Evolutionary conservation across 92 coral and sea anemone species (phyloP).

Genomic region (Bergia puertoricense): DNA sequence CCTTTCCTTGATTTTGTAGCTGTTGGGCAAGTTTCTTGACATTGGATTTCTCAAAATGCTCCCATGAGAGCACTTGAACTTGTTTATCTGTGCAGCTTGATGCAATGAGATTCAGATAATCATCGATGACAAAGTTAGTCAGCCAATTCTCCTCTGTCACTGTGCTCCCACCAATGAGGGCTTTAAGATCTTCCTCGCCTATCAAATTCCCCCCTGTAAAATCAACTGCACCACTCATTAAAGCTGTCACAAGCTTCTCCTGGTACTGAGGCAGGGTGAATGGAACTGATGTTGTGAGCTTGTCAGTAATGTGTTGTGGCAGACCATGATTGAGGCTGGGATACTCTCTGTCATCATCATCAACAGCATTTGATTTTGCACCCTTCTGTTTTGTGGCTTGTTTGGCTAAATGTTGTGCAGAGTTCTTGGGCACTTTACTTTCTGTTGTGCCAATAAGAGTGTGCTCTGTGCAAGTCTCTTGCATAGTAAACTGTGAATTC

Average conservation of each 20-base stretch:
- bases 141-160: conserved; percentile 27
- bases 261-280: conserved; percentile 28
- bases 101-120: conserved; percentile 2
- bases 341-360: conserved; percentile 32
- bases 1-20: conserved; percentile 12
- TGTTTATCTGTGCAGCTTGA: conserved; percentile 25
- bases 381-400: conserved; percentile 31
- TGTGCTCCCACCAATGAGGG: conserved; percentile 9
- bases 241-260: conserved; percentile 32
- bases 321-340: conserved; percentile 25
- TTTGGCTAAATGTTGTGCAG: conserved; percentile 30
- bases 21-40: conserved; percentile 21
- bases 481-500: conserved; percentile 27
- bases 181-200: conserved; percentile 21
- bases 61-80: conserved; percentile 11
- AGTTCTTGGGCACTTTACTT: conserved; percentile 8
- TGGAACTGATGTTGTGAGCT: conserved; percentile 14
- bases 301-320: conserved; percentile 20
- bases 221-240: conserved; percentile 16
- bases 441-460: conserved; percentile 23
- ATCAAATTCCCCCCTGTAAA: conserved; percentile 18
- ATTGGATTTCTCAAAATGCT: conserved; percentile 14
- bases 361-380: conserved; percentile 9
- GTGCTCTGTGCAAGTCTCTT: conserved; percentile 28
- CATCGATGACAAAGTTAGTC: conserved; percentile 23